Percentiles rank a stretch among this genome's conserved stretches.
These are phyloP conservation scores for Teinopalpus imperialis DNA, from an alignment of 2,888 invertebrate species.

Conservation along the genomic window DNA sequence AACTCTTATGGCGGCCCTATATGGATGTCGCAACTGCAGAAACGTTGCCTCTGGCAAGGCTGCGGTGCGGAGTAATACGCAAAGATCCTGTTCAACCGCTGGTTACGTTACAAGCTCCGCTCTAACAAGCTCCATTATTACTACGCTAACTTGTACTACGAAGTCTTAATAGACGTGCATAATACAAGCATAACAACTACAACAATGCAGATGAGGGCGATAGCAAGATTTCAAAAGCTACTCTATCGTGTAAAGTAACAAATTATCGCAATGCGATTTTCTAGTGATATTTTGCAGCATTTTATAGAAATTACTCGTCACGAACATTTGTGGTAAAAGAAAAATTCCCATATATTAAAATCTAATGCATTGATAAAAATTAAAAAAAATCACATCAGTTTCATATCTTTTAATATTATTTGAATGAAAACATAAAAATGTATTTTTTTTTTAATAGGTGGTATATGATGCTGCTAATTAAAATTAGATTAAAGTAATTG, in stretches of 20 bases:
- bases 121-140: conserved; percentile 14
- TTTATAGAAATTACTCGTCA: no score
- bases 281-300: no score
- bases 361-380: no score
- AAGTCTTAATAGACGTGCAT: conserved; percentile 3
- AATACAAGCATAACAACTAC: not conserved
- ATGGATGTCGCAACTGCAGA: conserved; percentile 66
- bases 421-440: no score
- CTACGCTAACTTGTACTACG: not conserved
- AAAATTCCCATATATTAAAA: no score
- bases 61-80: conserved; percentile 37
- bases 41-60: conserved; percentile 68
- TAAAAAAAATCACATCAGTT: no score
- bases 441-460: no score
- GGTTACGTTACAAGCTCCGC: conserved; percentile 5
- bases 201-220: not conserved
- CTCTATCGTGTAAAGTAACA: not conserved
- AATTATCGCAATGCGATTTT: no score
- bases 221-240: not conserved
- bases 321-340: no score
- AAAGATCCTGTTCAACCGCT: conserved; percentile 46
- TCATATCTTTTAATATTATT: no score
- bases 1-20: conserved; percentile 5
- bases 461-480: no score
- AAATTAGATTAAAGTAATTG: no score